Base-by-base conservation (phyloP, 2,797 vertebrate genomes). In the Chelon labrosus region DNA sequence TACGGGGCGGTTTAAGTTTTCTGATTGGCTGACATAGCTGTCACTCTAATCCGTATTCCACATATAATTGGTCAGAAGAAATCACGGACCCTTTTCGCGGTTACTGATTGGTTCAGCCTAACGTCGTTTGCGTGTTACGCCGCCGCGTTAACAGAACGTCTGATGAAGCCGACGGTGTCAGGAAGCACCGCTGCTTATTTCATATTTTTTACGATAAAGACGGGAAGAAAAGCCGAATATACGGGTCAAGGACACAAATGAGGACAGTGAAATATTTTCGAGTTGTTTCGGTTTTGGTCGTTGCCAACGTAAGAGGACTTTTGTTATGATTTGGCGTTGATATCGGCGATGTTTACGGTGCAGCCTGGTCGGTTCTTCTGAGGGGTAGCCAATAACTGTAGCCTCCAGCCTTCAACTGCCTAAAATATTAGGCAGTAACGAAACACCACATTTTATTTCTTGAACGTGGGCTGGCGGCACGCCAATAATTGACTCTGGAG, bases 401-500 rank as follows among this genome's bases (percentile, higher is more conserved):
- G 58, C 82, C 58, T 75, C 31, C 49, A 65, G 75, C 80, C 27
- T 62, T 22, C 51, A 35, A 2, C 70, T 84, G 84, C 87, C 85
- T 81, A 27, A 65, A 31, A 80, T 71, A 81, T 76, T 56, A 63
- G 88, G 84, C 89, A 86, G 76, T 31, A 73, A 53, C 63, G 17
- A 50, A 19, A 65, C 44, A 27, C 65, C 1, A 31, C 14, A 10
- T 27, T 41, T 42, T 8, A 66, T 68, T 68, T 63, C 4, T 77
- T 74, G 69, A 44, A 1, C 49, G 84, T 72, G 83, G 59, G 80
- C 86, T 84, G 85, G 85, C 91, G 76, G 53, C 79, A 58, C 87
- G 89, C 91, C 93, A 89, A 83, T 61, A 77, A 64, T 88, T 85
- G 55, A 93, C 91, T 91, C 93, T 94, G 93, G 93, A 95, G 94